These are phyloP conservation scores for Carterocephalus palaemon DNA, from an alignment of 2,888 invertebrate species.

Conservation along the genomic window DNA sequence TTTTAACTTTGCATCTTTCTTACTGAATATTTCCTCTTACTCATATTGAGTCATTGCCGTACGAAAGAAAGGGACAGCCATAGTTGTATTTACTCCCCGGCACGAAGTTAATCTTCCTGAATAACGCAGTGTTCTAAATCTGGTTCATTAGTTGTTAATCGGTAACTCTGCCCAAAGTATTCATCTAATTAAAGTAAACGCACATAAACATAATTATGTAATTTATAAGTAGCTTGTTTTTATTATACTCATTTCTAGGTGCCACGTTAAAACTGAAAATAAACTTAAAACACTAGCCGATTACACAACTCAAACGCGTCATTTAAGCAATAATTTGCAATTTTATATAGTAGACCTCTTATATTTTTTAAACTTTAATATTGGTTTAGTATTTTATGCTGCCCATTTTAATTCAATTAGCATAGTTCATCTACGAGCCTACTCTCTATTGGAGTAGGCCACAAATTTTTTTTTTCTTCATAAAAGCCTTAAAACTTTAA, in stretches of 20 bases:
- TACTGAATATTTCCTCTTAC: constrained; percentile 36
- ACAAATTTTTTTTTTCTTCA: too few relatives aligned
- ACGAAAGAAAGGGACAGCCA: constrained; percentile 31
- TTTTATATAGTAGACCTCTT: constrained; percentile 2
- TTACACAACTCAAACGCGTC: neutral
- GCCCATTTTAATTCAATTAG: too few relatives aligned
- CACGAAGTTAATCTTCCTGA: constrained; percentile 33
- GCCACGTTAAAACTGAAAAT: constrained; percentile 34
- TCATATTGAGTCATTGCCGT: constrained; percentile 27
- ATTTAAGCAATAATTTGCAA: constrained; percentile 11
- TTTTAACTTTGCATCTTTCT: constrained; percentile 30
- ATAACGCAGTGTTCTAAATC: constrained; percentile 37
- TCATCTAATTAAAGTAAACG: constrained; percentile 61
- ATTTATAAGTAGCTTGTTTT: constrained; percentile 51
- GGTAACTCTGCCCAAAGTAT: constrained; percentile 56
- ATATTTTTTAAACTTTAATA: constrained; percentile 1
- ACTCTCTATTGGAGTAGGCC: constrained; percentile 11
- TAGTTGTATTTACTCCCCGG: constrained; percentile 24
- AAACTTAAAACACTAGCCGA: neutral
- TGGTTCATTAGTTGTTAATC: constrained; percentile 54
- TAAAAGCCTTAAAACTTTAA: too few relatives aligned
- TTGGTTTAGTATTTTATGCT: too few relatives aligned
- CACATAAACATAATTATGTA: constrained; percentile 57
- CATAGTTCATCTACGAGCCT: too few relatives aligned
- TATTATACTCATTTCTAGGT: constrained; percentile 40